Evolutionary conservation across 92 coral and sea anemone genomes (phyloP).

Genomic region (Siderastrea radians): DNA sequence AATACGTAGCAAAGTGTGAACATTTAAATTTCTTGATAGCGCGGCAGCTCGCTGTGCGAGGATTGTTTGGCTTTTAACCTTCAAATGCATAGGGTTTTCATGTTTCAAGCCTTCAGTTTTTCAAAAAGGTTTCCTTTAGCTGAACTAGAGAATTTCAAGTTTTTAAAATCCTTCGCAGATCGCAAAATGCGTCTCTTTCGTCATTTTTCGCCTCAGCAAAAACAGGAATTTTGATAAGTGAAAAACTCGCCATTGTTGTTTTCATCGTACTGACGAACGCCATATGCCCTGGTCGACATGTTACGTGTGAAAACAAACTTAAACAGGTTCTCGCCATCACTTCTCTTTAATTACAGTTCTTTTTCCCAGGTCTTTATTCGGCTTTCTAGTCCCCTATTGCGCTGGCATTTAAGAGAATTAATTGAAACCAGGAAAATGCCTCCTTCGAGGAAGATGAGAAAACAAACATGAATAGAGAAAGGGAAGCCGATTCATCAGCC

Average conservation of each 20-base stretch:
- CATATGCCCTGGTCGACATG: slow-evolving; percentile 20
- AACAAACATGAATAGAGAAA: background rate
- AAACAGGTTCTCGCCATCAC: background rate
- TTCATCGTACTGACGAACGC: slow-evolving; percentile 8
- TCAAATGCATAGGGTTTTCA: too few relatives aligned
- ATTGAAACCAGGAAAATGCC: background rate
- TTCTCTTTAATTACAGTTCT: background rate
- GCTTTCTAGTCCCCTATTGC: too few relatives aligned
- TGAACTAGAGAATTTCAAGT: background rate
- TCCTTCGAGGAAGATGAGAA: background rate
- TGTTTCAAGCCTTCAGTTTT: too few relatives aligned
- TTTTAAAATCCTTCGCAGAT: too few relatives aligned
- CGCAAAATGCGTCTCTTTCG: too few relatives aligned
- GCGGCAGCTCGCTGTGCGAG: too few relatives aligned
- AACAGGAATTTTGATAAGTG: background rate
- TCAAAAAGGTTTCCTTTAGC: background rate
- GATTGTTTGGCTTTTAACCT: too few relatives aligned
- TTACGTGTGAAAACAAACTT: slow-evolving; percentile 30
- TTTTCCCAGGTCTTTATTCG: background rate
- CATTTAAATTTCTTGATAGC: too few relatives aligned
- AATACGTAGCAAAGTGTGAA: background rate
- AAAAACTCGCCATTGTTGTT: slow-evolving; percentile 1
- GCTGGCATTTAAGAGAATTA: background rate
- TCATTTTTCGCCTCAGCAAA: background rate
- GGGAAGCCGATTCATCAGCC: background rate